These are phyloP conservation scores for Murina feae DNA, from an alignment of 2,113 vertebrate genomes.

Conservation along the genomic window DNA sequence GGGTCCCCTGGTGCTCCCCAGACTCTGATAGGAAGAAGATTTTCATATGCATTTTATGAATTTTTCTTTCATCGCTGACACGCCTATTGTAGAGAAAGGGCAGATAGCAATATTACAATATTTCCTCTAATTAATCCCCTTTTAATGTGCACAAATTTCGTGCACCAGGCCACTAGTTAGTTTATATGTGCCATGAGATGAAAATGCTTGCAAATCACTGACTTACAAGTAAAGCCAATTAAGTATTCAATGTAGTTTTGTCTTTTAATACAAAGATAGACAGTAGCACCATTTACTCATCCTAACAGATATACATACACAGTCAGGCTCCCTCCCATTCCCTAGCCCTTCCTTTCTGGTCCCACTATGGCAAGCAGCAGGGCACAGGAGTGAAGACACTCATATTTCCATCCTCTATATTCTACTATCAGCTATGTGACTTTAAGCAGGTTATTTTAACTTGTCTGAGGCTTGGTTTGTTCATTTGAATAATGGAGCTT, in stretches of 20 bases:
- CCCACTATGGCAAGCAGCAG: neutral
- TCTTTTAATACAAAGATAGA: neutral
- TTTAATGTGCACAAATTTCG: too few relatives aligned
- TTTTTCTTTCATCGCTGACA: too few relatives aligned
- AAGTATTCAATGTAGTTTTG: neutral
- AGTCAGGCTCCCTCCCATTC: neutral
- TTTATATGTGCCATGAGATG: neutral
- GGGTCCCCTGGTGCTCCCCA: too few relatives aligned
- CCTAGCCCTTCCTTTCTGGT: neutral
- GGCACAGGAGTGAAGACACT: neutral
- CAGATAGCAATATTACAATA: too few relatives aligned
- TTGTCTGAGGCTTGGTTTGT: neutral
- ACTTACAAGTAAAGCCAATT: neutral
- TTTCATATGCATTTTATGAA: too few relatives aligned
- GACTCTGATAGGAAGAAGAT: too few relatives aligned
- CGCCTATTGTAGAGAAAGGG: too few relatives aligned
- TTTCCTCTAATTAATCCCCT: too few relatives aligned
- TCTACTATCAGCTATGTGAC: neutral
- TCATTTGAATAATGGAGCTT: constrained; percentile 6
- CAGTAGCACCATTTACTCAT: neutral
- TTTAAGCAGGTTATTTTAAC: constrained; percentile 19
- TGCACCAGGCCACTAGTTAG: neutral
- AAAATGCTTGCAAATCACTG: neutral
- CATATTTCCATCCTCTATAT: neutral
- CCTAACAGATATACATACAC: neutral